Percentiles rank a stretch among this genome's conserved stretches.
phyloP scores from a whole-genome alignment of 2,797 vertebrate species.

The Karalla daura region DNA sequence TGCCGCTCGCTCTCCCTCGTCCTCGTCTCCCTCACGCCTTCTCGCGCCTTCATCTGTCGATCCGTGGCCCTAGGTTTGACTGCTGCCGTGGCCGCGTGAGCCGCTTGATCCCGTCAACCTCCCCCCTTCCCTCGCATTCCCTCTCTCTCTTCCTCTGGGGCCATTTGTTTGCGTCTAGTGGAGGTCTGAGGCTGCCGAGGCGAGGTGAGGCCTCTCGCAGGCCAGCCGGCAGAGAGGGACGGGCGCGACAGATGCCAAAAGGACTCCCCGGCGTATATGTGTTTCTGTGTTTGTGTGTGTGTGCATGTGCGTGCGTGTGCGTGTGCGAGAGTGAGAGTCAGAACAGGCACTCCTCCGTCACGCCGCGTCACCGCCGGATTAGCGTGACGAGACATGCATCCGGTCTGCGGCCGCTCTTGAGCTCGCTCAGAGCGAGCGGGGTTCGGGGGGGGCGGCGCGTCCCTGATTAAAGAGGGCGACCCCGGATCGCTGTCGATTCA shows the following conservation, averaged over 20 bases:
- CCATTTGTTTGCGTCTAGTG: slow-evolving; percentile 79
- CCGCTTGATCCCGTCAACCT: slow-evolving; percentile 61
- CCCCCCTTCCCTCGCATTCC: slow-evolving; percentile 46
- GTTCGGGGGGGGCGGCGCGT: background rate
- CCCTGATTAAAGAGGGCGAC: slow-evolving; percentile 47
- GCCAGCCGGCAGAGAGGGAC: slow-evolving; percentile 59
- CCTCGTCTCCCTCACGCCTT: slow-evolving; percentile 13
- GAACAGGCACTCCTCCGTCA: slow-evolving; percentile 41
- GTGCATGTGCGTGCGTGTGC: too few relatives aligned
- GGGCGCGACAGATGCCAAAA: slow-evolving; percentile 62
- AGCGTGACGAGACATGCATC: slow-evolving; percentile 33
- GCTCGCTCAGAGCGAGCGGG: background rate
- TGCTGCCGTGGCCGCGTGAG: slow-evolving; percentile 55
- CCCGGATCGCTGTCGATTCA: slow-evolving; percentile 50
- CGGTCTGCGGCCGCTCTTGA: slow-evolving; percentile 22
- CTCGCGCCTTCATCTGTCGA: slow-evolving; percentile 47
- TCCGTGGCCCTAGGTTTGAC: slow-evolving; percentile 60
- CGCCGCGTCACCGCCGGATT: slow-evolving; percentile 48
- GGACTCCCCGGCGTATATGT: slow-evolving; percentile 24
- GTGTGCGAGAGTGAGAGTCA: too few relatives aligned
- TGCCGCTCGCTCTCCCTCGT: slow-evolving; percentile 23
- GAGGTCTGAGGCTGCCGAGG: slow-evolving; percentile 70
- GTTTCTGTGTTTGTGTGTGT: slow-evolving; percentile 37
- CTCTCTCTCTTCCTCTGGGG: slow-evolving; percentile 37
- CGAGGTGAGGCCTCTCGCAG: slow-evolving; percentile 59